Evolutionary conservation across 2,113 vertebrate species (phyloP), one percentile per base, ranked within the genome.

Genomic region (Nerophis ophidion): DNA sequence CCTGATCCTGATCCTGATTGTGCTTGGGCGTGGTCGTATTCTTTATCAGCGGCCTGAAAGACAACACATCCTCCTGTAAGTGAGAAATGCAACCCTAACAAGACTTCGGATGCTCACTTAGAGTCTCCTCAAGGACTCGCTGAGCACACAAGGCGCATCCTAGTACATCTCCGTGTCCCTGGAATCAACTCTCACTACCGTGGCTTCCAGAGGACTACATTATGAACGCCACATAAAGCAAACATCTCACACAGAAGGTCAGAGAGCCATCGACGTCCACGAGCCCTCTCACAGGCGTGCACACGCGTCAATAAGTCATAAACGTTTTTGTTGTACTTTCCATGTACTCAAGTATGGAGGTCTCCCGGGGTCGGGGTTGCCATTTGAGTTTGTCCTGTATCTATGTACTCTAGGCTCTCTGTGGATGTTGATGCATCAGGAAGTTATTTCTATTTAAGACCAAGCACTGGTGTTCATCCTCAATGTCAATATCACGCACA

Each of bases 141-240:
- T 42, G 57, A 26, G 52, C 48, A 66, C 26, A 57, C 48, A 4
- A 26, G 26, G 26, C 26, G 26, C 26, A 57, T 9, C 7, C 60
- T 35, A 44, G 57, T 53, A 14, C 17, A 52, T 26, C 44, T 19
- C 16, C 68, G 19, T 66, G 59, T 72, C 64, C 69, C 62, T 45
- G 51, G 60, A 45, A 45, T 53, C 63, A 63, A 65, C 69, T 56
- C 60, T 61, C 68, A 66, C 26, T 44, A 57, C 15, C 54, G 7
- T 63, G 65, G 47, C 40, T 53, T 68, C 48, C 46, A 36, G 60
- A 67, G 17, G 49, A 53, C 60, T 61, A 69, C 33, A 58, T 68
- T 36, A 59, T 76, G 17, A 74, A 68, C 74, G 62, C 68, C 64
- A 56, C 61, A 71, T 64, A 62, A 79, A 69, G 71, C 71, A 53